phyloP scores from a whole-genome alignment of 2,113 vertebrate genomes.

The Scytalopus superciliaris region DNA sequence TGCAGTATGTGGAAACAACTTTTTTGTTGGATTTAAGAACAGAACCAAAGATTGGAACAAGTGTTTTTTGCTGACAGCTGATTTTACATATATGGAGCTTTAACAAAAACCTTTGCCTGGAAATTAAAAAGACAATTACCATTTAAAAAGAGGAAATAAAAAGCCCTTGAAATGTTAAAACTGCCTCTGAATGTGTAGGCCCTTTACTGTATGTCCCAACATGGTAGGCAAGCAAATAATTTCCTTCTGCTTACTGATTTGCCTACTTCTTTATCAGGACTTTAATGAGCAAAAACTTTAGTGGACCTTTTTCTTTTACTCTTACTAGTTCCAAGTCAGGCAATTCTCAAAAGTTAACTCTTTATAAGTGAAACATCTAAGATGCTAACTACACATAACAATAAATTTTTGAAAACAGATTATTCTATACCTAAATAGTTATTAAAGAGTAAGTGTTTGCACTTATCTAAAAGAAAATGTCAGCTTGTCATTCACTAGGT shows the following conservation, averaged over 20 bases:
- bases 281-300: neutral
- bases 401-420: neutral
- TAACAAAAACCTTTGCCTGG: neutral
- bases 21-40: neutral
- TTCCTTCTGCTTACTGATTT: neutral
- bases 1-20: neutral
- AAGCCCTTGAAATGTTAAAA: neutral
- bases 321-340: neutral
- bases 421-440: neutral
- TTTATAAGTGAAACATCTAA: neutral
- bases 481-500: conserved; percentile 7
- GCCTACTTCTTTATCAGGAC: neutral
- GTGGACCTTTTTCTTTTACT: neutral
- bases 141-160: neutral
- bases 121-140: neutral
- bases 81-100: neutral
- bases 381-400: neutral
- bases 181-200: neutral
- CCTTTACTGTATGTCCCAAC: neutral
- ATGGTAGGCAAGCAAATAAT: neutral
- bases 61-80: neutral
- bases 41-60: neutral
- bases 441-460: neutral
- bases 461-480: conserved; percentile 13
- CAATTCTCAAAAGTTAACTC: neutral